phyloP scores from a whole-genome alignment of 2,113 vertebrate species.

The Andinoacara biseriatus region DNA sequence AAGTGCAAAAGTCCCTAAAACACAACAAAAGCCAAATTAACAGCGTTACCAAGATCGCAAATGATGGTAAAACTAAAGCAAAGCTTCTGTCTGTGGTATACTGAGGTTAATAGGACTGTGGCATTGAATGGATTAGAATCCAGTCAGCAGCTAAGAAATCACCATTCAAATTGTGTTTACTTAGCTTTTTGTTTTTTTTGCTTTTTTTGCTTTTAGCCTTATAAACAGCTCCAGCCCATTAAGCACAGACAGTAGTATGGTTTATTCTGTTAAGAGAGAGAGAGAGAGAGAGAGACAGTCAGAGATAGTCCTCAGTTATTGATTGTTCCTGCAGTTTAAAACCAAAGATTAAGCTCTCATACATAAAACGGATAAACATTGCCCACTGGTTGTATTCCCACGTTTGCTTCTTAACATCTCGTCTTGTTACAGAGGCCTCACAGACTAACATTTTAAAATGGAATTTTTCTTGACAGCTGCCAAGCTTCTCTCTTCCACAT shows the following conservation, averaged over 20 bases:
- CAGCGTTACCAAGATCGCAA: neutral
- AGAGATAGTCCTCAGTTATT: slow-evolving; percentile 18
- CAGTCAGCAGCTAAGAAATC: slow-evolving; percentile 16
- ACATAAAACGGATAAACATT: slow-evolving; percentile 24
- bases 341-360: slow-evolving; percentile 23
- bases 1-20: slow-evolving; percentile 3
- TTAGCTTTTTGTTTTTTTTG: slow-evolving; percentile 8
- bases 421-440: neutral
- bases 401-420: slow-evolving; percentile 9
- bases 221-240: slow-evolving; percentile 42
- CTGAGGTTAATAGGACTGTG: slow-evolving; percentile 6
- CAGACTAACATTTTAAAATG: slow-evolving; percentile 19
- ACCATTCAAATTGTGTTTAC: slow-evolving; percentile 8
- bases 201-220: neutral
- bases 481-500: slow-evolving; percentile 19
- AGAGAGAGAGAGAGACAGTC: neutral
- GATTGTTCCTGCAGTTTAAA: slow-evolving; percentile 39
- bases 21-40: slow-evolving; percentile 3
- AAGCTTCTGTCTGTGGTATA: neutral
- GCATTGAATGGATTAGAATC: slow-evolving; percentile 11
- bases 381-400: slow-evolving; percentile 18
- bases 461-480: slow-evolving; percentile 32
- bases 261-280: slow-evolving; percentile 40
- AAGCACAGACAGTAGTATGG: neutral
- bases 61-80: neutral